Evolutionary conservation across 2,888 invertebrate genomes (phyloP), one percentile per base, ranked within the genome.

Genomic region (Hyppa rectilinea): DNA sequence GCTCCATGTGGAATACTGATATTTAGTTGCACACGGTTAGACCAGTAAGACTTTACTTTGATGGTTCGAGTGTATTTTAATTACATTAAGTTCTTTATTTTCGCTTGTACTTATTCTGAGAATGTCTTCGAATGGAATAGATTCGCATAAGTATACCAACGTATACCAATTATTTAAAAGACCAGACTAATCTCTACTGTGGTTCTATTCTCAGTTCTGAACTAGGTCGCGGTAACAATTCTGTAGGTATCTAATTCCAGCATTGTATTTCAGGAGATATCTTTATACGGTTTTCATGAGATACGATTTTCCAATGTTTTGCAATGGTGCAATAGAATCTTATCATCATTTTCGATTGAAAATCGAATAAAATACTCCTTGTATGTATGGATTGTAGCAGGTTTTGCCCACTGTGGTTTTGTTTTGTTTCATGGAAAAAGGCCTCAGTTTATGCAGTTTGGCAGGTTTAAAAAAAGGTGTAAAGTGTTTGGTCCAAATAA

Each of bases 161-260:
- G 23, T 36, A 36, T 47, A 45, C 20, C 26, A n/a, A 45, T 55
- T 38, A 34, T 55, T 45, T n/a, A 55, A 66, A 50, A 75, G 45
- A 45, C 29, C 23, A 65, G 45, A 72, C 50, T 38, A 64, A 75
- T 75, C 38, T 40, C 59, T 29, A 29, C 29, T 80, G 80, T 65
- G 75, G 49, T 80, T 74, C 75, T 80, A 76, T 76, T 76, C 75
- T 50, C 55, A 80, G 59, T 23, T 60, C 31, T 60, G n/a, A 80
- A 76, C 59, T 80, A 45, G 75, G 75, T 76, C 80, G 60, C 59
- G 66, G 45, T 50, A 60, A 45, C 55, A 45, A 59, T 55, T 50
- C 60, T n/a, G 59, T 29, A n/a, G 29, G 9, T 66, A 60, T 45
- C 66, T 65, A 65, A 73, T 79, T n/a, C 59, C 36, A 73, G 36